Conservation (phyloP, 2,888 invertebrate genomes). For the Platerodrilus igneus region DNA sequence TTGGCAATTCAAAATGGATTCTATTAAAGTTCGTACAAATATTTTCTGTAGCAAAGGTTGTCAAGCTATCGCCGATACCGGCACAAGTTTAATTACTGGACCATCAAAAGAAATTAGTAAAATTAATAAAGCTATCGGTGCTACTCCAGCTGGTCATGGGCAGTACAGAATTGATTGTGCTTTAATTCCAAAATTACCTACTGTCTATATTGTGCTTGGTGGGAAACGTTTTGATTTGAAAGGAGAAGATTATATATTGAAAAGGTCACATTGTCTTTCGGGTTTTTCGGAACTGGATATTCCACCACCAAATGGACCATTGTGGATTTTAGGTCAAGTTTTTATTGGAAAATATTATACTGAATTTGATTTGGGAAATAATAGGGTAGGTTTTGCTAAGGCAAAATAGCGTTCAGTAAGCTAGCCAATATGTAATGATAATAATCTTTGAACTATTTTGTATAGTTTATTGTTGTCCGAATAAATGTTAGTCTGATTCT, state of each 20-base stretch:
- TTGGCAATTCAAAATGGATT: slow-evolving; percentile 95
- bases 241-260: slow-evolving; percentile 76
- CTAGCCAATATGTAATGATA: too few species aligned
- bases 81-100: slow-evolving; percentile 95
- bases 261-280: too few species aligned
- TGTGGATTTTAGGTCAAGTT: slow-evolving; percentile 97
- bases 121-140: slow-evolving; percentile 81
- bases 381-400: slow-evolving; percentile 82
- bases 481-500: too few species aligned
- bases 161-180: slow-evolving; percentile 79
- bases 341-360: slow-evolving; percentile 96
- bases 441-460: too few species aligned
- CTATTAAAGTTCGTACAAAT: slow-evolving; percentile 52
- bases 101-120: slow-evolving; percentile 70
- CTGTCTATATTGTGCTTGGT: slow-evolving; percentile 69
- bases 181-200: slow-evolving; percentile 72
- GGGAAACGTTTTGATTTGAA: slow-evolving; percentile 74
- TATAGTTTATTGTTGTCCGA: too few species aligned
- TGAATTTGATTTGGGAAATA: slow-evolving; percentile 86
- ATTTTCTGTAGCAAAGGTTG: slow-evolving; percentile 81
- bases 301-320: slow-evolving; percentile 85
- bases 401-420: too few species aligned
- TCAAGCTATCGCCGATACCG: slow-evolving; percentile 92
- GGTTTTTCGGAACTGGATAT: slow-evolving; percentile 96
- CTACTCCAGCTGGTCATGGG: slow-evolving; percentile 75